Evolutionary conservation across 2,797 vertebrate species (phyloP), one percentile per base, ranked within the genome.

Genomic region (Orestias chungarensis): DNA sequence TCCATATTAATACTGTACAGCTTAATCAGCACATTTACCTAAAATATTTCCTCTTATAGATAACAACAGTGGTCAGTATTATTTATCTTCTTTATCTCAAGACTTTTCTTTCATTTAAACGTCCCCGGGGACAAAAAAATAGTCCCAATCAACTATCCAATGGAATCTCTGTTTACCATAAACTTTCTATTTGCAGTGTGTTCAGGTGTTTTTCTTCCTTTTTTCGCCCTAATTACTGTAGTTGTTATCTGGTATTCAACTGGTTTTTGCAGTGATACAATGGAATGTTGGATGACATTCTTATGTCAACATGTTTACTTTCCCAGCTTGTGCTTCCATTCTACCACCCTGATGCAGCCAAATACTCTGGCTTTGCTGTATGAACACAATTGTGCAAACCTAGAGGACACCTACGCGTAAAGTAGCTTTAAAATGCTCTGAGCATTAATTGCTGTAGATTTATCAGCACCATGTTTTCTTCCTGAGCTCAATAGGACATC

Each of bases 301-400:
- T 71, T 29, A 65, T 20, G 57, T 66, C 43, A 66, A 25, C 9
- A 35, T 75, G 66, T 78, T 68, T 38, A 38, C 49, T 46, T 70
- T 49, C 27, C 52, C 70, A 73, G 43, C 46, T n/a, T 44, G 76
- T 75, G 52, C 52, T 64, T 75, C 64, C 52, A 67, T 72, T 80
- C 66, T 44, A 64, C 49, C 18, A 43, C 40, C 69, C 68, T 80
- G 79, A 87, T 79, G 77, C 80, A 3, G 77, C 83, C 80, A 33
- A 4, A 55, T 74, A 82, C 78, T 33, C 68, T 76, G 64, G 46
- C 68, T 78, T 73, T 75, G 64, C 67, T 80, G 76, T 68, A 67
- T 66, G 75, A 66, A 78, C 74, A 87, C 81, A 89, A 86, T 87
- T 73, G 75, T 69, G 70, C 72, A 74, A 40, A 86, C 71, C 78